Evolutionary conservation across 2,888 invertebrate species (phyloP).

Genomic region (Limnephilus marmoratus): DNA sequence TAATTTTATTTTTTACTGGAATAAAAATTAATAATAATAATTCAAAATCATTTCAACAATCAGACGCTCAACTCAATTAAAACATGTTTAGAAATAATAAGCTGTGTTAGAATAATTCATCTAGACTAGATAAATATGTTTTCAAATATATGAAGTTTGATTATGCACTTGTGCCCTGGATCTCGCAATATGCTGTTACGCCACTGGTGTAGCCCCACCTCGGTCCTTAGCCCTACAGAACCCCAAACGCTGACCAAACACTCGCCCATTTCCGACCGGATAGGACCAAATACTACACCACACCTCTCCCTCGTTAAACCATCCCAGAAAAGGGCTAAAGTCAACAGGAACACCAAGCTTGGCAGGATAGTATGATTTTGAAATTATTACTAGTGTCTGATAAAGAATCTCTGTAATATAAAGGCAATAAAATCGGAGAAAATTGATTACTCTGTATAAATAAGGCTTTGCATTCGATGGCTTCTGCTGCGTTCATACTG

Average conservation of each 20-base stretch:
- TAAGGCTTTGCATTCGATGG: neutral
- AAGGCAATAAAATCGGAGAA: too few species aligned
- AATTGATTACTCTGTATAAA: neutral
- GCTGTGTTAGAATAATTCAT: too few species aligned
- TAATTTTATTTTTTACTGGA: too few species aligned
- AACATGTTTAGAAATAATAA: too few species aligned
- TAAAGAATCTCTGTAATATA: neutral
- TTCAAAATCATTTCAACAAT: too few species aligned
- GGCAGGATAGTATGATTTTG: neutral
- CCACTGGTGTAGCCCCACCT: neutral
- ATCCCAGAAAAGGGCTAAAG: neutral
- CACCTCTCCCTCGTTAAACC: neutral
- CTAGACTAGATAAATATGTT: too few species aligned
- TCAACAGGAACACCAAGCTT: neutral
- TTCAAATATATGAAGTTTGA: too few species aligned
- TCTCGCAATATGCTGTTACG: neutral
- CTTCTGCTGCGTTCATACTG: too few species aligned
- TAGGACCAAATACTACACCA: neutral
- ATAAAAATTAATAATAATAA: too few species aligned
- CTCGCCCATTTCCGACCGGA: constrained; percentile 16
- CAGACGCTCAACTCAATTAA: too few species aligned
- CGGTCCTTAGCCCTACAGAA: neutral
- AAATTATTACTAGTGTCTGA: neutral
- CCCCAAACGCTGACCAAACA: constrained; percentile 11
- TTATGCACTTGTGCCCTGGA: too few species aligned